Evolutionary conservation across 1,140 invertebrate species (phyloP).

Genomic region (Hyphantria cunea): DNA sequence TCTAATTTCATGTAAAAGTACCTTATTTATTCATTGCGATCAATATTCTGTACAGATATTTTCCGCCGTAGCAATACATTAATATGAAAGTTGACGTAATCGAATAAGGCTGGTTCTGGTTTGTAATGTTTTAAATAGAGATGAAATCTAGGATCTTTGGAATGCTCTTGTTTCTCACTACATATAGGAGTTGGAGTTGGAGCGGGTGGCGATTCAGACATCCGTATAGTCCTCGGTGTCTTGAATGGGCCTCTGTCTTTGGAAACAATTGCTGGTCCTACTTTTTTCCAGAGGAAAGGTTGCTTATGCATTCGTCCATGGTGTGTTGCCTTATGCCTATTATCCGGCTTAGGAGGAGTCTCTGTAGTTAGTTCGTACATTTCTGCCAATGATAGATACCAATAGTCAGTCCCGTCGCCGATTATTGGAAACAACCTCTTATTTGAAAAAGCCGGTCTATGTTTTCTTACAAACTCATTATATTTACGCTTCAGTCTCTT

Average conservation of each 20-base stretch:
- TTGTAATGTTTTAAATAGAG: constrained; percentile 69
- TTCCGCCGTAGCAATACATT: constrained; percentile 62
- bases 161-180: constrained; percentile 9
- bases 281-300: constrained; percentile 68
- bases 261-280: constrained; percentile 34
- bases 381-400: constrained; percentile 73
- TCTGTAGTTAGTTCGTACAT: constrained; percentile 69
- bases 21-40: constrained; percentile 34
- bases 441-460: constrained; percentile 61
- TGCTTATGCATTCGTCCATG: constrained; percentile 59
- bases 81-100: constrained; percentile 74
- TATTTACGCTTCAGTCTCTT: constrained; percentile 71
- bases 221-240: constrained; percentile 23
- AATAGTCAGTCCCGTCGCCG: constrained; percentile 72
- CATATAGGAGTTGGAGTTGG: constrained; percentile 31
- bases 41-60: constrained; percentile 61
- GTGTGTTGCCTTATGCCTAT: constrained; percentile 53
- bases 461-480: constrained; percentile 64
- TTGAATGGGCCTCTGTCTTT: constrained; percentile 55
- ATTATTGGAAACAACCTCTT: constrained; percentile 73
- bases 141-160: constrained; percentile 65
- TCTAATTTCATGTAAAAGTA: constrained; percentile 12
- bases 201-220: constrained; percentile 31
- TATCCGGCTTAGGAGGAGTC: constrained; percentile 40
- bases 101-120: constrained; percentile 66